Evolutionary conservation across 2,888 invertebrate genomes (phyloP), one percentile per base, ranked within the genome.

Genomic region (Hypercompe scribonia): DNA sequence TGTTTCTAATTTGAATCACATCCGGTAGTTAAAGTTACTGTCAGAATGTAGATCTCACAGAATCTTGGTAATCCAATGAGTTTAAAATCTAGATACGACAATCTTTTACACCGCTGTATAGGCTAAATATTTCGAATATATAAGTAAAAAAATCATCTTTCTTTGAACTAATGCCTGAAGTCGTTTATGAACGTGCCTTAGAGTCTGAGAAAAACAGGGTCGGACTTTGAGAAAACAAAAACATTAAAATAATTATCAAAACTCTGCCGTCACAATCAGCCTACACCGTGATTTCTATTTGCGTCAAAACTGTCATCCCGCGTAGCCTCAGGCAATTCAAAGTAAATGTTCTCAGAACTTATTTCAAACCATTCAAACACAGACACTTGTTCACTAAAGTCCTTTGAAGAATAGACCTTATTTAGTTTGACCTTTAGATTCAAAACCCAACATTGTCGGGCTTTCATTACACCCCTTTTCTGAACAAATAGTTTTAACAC

Each of bases 401-500:
- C 24, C 31, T 67, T n/a, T 42, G 24, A 54, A 68, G n/a, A 65
- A 34, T 31, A 67, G 61, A 77, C 33, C 50, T 36, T 63, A 46
- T 69, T 68, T 28, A 8, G 10, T 39, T 28, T 4, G 28, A 73
- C 36, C 21, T 65, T 74, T 58, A 54, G 65, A 65, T 76, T 70
- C 71, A 78, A 71, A 82, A 72, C 70, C 34, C 66, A 71, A 68
- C 33, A 58, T 28, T 36, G 34, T 15, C 46, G 71, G 67, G 54
- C 70, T 78, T 76, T 78, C 74, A 81, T 80, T 82, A 79, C 83
- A 77, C 81, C 81, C 82, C 81, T 74, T n/a, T 75, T 65, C 50
- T 71, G 66, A 78, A 85, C 82, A 89, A 88, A 88, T 86, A 87
- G 86, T 86, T 89, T 84, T 85, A 86, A 85, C 89, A 84, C 84